Evolutionary conservation across 2,113 vertebrate species (phyloP).

Genomic region (Oreochromis spilurus): DNA sequence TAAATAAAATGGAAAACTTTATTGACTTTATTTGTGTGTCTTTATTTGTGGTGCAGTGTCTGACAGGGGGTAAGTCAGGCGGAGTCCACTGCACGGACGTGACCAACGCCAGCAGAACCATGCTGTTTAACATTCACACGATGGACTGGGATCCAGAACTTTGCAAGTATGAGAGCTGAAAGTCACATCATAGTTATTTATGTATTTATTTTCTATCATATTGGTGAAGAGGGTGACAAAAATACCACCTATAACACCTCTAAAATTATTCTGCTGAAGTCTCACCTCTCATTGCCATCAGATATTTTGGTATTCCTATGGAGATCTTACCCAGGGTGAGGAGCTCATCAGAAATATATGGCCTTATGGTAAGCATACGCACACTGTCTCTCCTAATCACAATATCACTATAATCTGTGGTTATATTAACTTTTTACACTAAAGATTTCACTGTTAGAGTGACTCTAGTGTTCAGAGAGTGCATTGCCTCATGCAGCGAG

Average conservation of each 20-base stretch:
- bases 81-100: constrained; percentile 94
- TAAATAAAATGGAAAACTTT: background rate
- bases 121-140: constrained; percentile 93
- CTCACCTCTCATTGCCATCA: constrained; percentile 20
- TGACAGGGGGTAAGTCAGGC: constrained; percentile 87
- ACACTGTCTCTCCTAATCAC: too few relatives aligned
- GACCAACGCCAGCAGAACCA: constrained; percentile 90
- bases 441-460: background rate
- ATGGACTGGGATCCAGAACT: constrained; percentile 91
- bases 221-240: background rate
- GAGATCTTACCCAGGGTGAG: constrained; percentile 86
- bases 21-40: background rate
- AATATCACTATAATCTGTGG: background rate
- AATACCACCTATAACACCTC: background rate
- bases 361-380: constrained; percentile 79
- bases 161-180: constrained; percentile 78
- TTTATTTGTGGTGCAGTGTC: constrained; percentile 68
- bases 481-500: background rate
- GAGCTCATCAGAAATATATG: constrained; percentile 94
- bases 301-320: constrained; percentile 93
- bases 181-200: background rate
- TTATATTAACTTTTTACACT: background rate
- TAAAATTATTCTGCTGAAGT: background rate
- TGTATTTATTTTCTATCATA: background rate
- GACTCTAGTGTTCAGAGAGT: background rate